Base-by-base conservation (phyloP, 1,140 invertebrate genomes). In the Pogonomyrmex californicus region DNA sequence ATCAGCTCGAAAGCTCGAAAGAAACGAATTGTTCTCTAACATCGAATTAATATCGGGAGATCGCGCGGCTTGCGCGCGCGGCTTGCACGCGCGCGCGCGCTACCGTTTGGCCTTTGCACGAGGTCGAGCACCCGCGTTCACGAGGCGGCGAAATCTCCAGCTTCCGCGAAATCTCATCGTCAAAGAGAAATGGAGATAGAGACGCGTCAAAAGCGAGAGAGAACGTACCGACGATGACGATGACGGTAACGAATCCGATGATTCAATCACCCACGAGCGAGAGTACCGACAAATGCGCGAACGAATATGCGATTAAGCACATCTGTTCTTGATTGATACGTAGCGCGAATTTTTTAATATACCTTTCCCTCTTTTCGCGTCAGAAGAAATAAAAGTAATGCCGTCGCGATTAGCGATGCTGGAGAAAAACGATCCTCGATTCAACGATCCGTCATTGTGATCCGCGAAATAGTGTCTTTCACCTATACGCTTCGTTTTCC, bases 131-230 rank as follows among this genome's bases (percentile, higher is more conserved):
- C 91, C 92, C 38, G 89, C 60, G 30, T 92, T 91, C 23, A 88
- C 92, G 33, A 90, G 87, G 71, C 87, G 88, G 91, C 86, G 75
- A 44, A 47, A 47, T 90, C 91, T 93, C 68, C 90, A 93, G 91
- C 82, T 93, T 89, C 92, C 92, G 91, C 90, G 87, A 92, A 92
- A 92, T 87, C 88, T 85, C 70, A 89, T 91, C 87, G 88, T 83
- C 41, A 87, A 81, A 41, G 73, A 38, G 47, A 49, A 49, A 10
- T 2, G 30, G 65, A 68, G 17, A 14, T n/a, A 49, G 23, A 30
- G 41, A 2, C 23, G 23, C 23, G 23, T 23, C 23, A 10, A 14
- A n/a, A 4, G 3, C 5, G 65, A 12, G n/a, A 68, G 7, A 66
- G 65, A n/a, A 66, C 12, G 12, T 68, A 68, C 33, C 30, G 38